These are phyloP conservation scores for Galemys pyrenaicus DNA, from an alignment of 2,113 vertebrate genomes.

Conservation along the genomic window DNA sequence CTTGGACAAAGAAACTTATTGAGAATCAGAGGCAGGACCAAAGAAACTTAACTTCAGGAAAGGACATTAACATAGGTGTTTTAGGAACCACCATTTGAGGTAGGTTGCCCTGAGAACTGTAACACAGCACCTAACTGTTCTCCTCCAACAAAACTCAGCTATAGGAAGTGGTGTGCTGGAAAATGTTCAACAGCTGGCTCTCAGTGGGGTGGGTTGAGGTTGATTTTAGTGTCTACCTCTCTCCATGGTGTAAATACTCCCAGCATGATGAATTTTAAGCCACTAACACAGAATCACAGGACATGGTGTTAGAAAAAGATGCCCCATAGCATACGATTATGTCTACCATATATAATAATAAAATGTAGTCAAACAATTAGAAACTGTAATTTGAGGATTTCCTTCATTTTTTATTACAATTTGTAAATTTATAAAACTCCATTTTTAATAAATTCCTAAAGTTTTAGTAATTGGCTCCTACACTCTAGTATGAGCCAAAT, in stretches of 20 bases:
- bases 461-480: not conserved
- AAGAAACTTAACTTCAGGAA: not conserved
- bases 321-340: too few species aligned
- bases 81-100: not conserved
- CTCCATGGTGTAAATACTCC: not conserved
- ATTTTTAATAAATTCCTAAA: conserved; percentile 1
- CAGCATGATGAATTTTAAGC: not conserved
- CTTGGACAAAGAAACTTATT: not conserved
- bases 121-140: not conserved
- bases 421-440: not conserved
- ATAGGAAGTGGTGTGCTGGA: not conserved
- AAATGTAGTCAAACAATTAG: not conserved
- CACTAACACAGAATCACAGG: not conserved
- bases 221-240: not conserved
- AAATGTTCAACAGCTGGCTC: not conserved
- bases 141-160: not conserved
- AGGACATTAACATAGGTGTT: not conserved
- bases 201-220: not conserved
- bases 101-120: not conserved
- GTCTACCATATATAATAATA: not conserved
- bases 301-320: not conserved
- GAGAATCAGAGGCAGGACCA: not conserved
- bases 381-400: not conserved
- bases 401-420: not conserved
- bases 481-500: not conserved